phyloP scores from a whole-genome alignment of 1,140 invertebrate genomes.

The Berghia stephanieae region DNA sequence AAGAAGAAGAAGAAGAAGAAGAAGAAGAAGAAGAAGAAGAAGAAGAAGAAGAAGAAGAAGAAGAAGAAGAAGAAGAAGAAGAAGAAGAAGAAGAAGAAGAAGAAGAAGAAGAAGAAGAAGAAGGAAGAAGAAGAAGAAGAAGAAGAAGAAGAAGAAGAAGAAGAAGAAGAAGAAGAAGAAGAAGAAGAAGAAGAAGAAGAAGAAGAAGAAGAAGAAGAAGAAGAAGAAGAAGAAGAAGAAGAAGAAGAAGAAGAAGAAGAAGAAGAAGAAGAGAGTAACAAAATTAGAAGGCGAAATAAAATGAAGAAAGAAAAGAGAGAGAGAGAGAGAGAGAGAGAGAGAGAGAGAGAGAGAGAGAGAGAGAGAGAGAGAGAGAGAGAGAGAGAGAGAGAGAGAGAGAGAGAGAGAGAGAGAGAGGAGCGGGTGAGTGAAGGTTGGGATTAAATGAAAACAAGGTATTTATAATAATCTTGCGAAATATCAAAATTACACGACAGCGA shows the following conservation, averaged over 20 bases:
- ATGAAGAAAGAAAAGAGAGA: too few relatives aligned
- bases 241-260: not conserved
- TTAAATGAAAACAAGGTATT: too few relatives aligned
- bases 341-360: too few relatives aligned
- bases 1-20: not conserved
- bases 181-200: not conserved
- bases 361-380: too few relatives aligned
- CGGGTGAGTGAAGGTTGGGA: too few relatives aligned
- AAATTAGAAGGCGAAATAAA: not conserved
- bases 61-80: not conserved
- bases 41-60: not conserved
- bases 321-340: too few relatives aligned
- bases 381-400: too few relatives aligned
- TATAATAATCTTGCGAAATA: too few relatives aligned
- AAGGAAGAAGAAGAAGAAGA: not conserved
- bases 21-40: not conserved
- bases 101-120: not conserved
- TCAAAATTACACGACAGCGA: too few relatives aligned
- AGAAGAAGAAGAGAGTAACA: not conserved
- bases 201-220: not conserved
- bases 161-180: not conserved
- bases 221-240: not conserved
- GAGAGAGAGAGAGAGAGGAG: too few relatives aligned
- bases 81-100: not conserved
- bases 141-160: constrained; percentile 10